These are phyloP conservation scores for Electrophaes corylata DNA, from an alignment of 2,888 invertebrate species.

Conservation along the genomic window DNA sequence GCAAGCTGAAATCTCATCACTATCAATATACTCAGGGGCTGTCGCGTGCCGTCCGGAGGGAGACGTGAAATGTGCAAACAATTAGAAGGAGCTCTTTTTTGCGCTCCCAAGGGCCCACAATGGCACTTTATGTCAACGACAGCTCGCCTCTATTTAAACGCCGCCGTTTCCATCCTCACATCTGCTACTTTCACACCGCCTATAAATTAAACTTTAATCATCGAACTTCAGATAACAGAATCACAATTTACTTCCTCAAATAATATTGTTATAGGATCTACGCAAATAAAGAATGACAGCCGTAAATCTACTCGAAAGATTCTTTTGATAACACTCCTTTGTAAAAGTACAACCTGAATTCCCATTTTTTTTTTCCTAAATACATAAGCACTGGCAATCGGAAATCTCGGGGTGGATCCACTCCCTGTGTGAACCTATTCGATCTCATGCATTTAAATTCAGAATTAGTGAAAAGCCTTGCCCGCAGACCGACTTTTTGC, in stretches of 20 bases:
- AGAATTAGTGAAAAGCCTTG: slow-evolving; percentile 79
- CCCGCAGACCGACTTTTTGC: slow-evolving; percentile 69
- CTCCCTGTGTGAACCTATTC: slow-evolving; percentile 76
- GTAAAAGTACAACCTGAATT: slow-evolving; percentile 59
- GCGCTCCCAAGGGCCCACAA: slow-evolving; percentile 65
- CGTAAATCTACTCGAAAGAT: slow-evolving; percentile 60
- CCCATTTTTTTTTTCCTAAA: slow-evolving; percentile 74
- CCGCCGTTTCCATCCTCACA: slow-evolving; percentile 65
- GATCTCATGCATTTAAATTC: slow-evolving; percentile 84
- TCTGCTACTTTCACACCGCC: slow-evolving; percentile 70
- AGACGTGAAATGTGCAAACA: slow-evolving; percentile 80
- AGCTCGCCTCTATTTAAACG: slow-evolving; percentile 66
- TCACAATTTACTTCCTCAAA: slow-evolving; percentile 41
- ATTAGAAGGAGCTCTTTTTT: slow-evolving; percentile 77
- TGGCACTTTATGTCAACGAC: slow-evolving; percentile 74
- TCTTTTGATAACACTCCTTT: slow-evolving; percentile 64
- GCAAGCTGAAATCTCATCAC: slow-evolving; percentile 35
- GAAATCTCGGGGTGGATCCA: slow-evolving; percentile 66
- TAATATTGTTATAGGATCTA: slow-evolving; percentile 45
- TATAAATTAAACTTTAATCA: slow-evolving; percentile 57
- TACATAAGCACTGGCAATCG: slow-evolving; percentile 77
- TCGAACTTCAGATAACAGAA: slow-evolving; percentile 34
- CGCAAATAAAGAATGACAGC: slow-evolving; percentile 47
- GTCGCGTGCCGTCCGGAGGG: slow-evolving; percentile 55
- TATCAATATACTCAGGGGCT: slow-evolving; percentile 42